Evolutionary conservation across 2,797 vertebrate genomes (phyloP).

Genomic region (Hemibagrus guttatus): DNA sequence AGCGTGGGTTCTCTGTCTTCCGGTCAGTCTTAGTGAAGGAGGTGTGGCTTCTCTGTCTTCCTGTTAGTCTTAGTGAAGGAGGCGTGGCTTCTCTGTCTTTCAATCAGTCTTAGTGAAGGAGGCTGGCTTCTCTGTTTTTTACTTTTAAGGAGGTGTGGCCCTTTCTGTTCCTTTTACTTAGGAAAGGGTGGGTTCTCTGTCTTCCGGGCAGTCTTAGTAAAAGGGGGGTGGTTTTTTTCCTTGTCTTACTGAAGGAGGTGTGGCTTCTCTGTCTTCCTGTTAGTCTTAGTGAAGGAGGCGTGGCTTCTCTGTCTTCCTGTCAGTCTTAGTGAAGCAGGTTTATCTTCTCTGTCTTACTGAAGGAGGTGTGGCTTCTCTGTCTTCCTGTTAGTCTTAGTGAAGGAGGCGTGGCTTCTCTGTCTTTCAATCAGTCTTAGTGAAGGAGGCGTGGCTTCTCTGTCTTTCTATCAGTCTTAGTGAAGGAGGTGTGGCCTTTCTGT

Average conservation of each 20-base stretch:
- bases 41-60: background rate
- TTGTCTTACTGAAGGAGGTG: background rate
- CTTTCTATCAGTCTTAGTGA: background rate
- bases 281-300: background rate
- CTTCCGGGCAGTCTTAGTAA: background rate
- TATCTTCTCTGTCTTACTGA: background rate
- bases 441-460: background rate
- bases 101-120: background rate
- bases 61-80: background rate
- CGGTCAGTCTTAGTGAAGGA: background rate
- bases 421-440: background rate
- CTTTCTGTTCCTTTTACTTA: background rate
- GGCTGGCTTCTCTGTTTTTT: background rate
- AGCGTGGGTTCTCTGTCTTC: background rate
- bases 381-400: background rate
- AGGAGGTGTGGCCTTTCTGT: background rate
- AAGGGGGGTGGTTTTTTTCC: background rate
- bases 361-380: background rate
- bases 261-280: background rate
- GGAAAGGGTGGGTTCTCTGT: background rate
- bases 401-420: background rate
- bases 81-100: background rate
- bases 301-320: background rate
- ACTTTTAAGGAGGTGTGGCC: background rate
- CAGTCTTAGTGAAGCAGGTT: background rate